phyloP scores from a whole-genome alignment of 2,113 vertebrate genomes.

The Sclerurus mexicanus region DNA sequence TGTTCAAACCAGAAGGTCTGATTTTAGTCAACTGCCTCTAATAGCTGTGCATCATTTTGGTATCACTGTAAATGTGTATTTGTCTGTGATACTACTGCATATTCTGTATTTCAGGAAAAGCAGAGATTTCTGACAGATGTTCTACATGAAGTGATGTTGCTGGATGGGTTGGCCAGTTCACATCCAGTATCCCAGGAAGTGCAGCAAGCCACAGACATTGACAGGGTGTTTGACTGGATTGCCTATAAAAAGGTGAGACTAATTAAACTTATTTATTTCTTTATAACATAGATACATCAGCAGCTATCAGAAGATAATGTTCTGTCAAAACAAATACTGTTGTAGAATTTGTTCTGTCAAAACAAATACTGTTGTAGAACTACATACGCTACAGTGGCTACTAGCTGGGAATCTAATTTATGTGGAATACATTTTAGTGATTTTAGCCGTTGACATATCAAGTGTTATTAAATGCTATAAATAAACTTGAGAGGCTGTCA shows the following conservation, averaged over 20 bases:
- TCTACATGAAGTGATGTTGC: conserved; percentile 94
- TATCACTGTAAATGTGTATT: neutral
- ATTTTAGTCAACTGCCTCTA: neutral
- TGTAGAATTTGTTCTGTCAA: neutral
- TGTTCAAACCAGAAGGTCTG: neutral
- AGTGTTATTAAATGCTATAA: neutral
- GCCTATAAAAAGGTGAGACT: conserved; percentile 93
- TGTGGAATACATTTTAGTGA: neutral
- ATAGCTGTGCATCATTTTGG: neutral
- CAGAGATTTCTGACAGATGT: conserved; percentile 97
- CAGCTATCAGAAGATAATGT: neutral
- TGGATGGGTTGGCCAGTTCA: conserved; percentile 91
- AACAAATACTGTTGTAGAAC: neutral
- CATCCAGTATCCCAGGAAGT: conserved; percentile 97
- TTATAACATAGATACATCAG: neutral
- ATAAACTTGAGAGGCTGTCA: neutral
- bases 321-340: neutral
- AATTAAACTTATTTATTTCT: neutral
- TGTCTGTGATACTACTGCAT: neutral
- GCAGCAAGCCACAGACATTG: conserved; percentile 89
- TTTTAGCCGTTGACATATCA: neutral
- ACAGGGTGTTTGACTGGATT: conserved; percentile 97
- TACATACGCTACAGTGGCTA: accelerated
- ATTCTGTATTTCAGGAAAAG: conserved; percentile 87
- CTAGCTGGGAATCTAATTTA: neutral